Percentiles rank a stretch among this genome's conserved stretches.
Evolutionary conservation across 2,888 invertebrate species (phyloP).

Genomic region (Falcaria lacertinaria): DNA sequence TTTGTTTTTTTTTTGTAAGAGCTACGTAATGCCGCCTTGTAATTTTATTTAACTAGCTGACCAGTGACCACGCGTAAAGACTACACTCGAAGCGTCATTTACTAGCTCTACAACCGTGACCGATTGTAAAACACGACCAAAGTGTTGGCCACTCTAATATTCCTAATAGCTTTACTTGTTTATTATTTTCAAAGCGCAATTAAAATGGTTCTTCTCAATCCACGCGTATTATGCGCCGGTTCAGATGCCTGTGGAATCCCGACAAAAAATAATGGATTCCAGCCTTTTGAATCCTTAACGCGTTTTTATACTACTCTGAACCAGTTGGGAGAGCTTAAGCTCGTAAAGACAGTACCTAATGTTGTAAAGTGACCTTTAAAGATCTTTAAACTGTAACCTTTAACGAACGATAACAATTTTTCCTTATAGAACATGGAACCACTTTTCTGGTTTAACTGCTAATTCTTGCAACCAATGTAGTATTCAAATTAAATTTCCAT

Average conservation of each 20-base stretch:
- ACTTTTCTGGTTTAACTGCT: too few relatives aligned
- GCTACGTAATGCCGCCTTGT: not conserved
- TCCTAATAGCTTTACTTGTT: not conserved
- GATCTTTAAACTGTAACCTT: too few relatives aligned
- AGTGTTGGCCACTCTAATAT: not conserved
- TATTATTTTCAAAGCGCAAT: not conserved
- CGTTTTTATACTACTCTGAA: conserved; percentile 29
- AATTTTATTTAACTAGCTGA: not conserved
- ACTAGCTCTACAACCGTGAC: not conserved
- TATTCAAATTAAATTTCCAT: too few relatives aligned
- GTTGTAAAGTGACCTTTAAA: too few relatives aligned
- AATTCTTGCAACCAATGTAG: too few relatives aligned
- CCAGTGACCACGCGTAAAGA: not conserved
- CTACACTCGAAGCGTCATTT: not conserved
- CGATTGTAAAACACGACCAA: not conserved
- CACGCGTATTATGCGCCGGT: conserved; percentile 23
- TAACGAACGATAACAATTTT: too few relatives aligned
- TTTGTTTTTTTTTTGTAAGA: too few relatives aligned
- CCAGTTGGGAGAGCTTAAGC: conserved; percentile 47
- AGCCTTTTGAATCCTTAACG: conserved; percentile 31
- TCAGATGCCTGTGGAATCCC: conserved; percentile 33
- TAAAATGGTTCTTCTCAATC: not conserved
- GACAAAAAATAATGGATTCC: conserved; percentile 45
- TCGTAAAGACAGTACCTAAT: too few relatives aligned
- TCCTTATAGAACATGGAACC: too few relatives aligned